A percentile compares a stretch with the other conserved stretches of the same genome.
These are phyloP conservation scores for Euthynnus affinis DNA, from an alignment of 2,797 vertebrate genomes.

Conservation along the genomic window DNA sequence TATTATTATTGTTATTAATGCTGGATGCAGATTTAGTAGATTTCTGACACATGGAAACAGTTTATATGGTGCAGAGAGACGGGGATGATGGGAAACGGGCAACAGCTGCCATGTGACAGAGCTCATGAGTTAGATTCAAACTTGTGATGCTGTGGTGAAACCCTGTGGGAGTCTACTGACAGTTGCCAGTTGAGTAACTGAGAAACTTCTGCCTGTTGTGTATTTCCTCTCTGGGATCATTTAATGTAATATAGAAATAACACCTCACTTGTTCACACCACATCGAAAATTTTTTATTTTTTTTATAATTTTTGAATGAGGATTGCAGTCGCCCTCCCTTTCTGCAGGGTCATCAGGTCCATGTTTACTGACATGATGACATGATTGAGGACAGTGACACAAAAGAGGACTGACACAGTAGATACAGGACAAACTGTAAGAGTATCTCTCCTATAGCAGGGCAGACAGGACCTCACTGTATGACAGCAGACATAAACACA, in stretches of 20 bases:
- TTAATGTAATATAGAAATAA: no score
- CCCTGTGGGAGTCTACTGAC: slow-evolving; percentile 38
- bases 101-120: slow-evolving; percentile 29
- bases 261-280: no score
- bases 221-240: neutral
- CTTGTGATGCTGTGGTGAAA: slow-evolving; percentile 64
- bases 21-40: neutral
- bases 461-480: slow-evolving; percentile 9
- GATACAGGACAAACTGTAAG: slow-evolving; percentile 17
- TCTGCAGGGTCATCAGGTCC: slow-evolving; percentile 33
- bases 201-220: neutral
- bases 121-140: slow-evolving; percentile 47
- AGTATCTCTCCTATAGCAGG: neutral
- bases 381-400: slow-evolving; percentile 17
- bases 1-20: no score
- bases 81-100: slow-evolving; percentile 5
- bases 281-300: no score
- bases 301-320: neutral
- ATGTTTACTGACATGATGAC: neutral
- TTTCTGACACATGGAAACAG: neutral
- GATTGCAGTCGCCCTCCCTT: no score
- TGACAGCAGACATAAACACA: slow-evolving; percentile 42
- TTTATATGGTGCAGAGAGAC: neutral
- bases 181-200: slow-evolving; percentile 20
- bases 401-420: slow-evolving; percentile 16